Evolutionary conservation across 2,888 invertebrate species (phyloP).

Genomic region (Amblyjoppa proteus): DNA sequence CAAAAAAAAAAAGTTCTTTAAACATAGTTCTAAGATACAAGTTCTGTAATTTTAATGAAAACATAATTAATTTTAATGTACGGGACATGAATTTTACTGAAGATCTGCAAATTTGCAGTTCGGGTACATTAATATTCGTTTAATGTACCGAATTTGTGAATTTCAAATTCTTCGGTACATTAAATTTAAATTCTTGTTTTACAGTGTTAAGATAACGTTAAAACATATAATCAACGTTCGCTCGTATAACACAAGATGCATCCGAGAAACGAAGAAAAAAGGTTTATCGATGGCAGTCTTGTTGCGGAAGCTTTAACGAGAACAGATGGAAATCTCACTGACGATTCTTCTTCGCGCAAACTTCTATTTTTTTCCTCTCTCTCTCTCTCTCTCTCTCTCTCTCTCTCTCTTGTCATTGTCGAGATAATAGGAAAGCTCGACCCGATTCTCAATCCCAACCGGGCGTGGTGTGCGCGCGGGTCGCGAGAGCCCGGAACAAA

Average conservation of each 20-base stretch:
- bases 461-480: not conserved
- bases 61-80: too few relatives aligned
- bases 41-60: too few relatives aligned
- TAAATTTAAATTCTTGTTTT: too few relatives aligned
- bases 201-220: not conserved
- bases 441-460: conserved; percentile 39
- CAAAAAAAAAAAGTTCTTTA: too few relatives aligned
- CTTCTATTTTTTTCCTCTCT: conserved; percentile 16
- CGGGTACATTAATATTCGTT: too few relatives aligned
- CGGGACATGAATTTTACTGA: too few relatives aligned
- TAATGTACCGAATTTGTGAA: too few relatives aligned
- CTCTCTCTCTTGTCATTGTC: conserved; percentile 11
- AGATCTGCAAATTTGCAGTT: too few relatives aligned
- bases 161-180: too few relatives aligned
- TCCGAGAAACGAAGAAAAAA: not conserved
- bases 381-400: conserved; percentile 26
- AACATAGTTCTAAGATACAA: too few relatives aligned
- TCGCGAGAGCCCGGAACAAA: conserved; percentile 41
- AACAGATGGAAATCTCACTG: conserved; percentile 39
- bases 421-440: conserved; percentile 47
- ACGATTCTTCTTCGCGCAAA: not conserved
- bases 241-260: not conserved
- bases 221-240: conserved; percentile 5
- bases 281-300: not conserved
- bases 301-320: conserved; percentile 20